Conservation (phyloP, 2,113 vertebrate genomes). For the Rhynchomys soricoides region DNA sequence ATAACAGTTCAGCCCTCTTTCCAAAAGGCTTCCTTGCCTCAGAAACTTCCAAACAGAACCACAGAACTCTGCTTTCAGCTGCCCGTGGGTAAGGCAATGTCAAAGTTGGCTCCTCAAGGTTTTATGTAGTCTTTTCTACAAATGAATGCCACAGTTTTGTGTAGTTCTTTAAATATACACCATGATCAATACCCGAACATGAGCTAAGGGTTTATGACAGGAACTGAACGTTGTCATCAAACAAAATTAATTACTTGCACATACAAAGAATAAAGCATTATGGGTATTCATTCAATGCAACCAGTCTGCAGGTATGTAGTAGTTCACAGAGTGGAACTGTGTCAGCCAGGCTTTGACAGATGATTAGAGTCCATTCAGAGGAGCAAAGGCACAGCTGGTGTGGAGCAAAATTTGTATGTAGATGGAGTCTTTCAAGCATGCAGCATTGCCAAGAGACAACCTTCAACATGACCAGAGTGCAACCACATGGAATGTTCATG, state of each 20-base stretch:
- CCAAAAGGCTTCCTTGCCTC: background rate
- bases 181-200: background rate
- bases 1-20: background rate
- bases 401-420: background rate
- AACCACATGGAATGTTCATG: background rate
- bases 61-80: background rate
- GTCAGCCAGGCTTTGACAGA: slow-evolving; percentile 15
- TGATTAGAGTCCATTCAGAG: background rate
- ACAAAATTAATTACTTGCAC: background rate
- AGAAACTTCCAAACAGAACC: background rate
- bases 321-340: background rate
- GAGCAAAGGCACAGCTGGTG: background rate
- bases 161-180: background rate
- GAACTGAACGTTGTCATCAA: slow-evolving; percentile 1
- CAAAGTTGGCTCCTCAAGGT: slow-evolving; percentile 17
- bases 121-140: background rate
- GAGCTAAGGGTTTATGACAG: background rate
- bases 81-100: background rate
- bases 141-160: slow-evolving; percentile 32
- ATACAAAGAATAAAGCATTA: background rate
- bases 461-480: background rate
- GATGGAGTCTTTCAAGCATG: background rate
- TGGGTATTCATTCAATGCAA: background rate
- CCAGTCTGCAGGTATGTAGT: background rate
- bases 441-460: background rate